Conservation (phyloP, 2,113 vertebrate genomes). For the Hyperopisus bebe region DNA sequence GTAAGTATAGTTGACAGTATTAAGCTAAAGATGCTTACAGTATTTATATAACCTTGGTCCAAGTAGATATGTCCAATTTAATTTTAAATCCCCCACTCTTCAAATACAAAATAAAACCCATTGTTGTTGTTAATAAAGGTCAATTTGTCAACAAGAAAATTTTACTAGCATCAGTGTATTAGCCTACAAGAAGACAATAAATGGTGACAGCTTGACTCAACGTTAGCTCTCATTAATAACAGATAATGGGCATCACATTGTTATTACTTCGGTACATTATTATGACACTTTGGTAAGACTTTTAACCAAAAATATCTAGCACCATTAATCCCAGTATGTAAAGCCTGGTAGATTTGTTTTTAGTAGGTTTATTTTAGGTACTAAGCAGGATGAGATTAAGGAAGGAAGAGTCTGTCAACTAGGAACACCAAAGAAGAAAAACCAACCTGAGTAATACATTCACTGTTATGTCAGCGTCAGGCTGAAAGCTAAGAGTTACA, state of each 20-base stretch:
- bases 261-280: not conserved
- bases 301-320: not conserved
- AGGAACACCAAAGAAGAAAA: not conserved
- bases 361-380: not conserved
- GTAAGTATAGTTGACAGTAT: not conserved
- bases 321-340: not conserved
- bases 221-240: not conserved
- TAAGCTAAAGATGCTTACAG: not conserved
- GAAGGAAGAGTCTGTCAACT: not conserved
- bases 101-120: not conserved
- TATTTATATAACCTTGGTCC: not conserved
- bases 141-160: not conserved
- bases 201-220: not conserved
- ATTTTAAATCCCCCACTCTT: not conserved
- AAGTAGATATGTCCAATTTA: not conserved
- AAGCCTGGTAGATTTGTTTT: too few relatives aligned
- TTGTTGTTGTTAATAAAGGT: not conserved
- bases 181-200: not conserved
- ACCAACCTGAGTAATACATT: not conserved
- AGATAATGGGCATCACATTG: not conserved
- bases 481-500: not conserved
- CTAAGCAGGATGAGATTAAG: not conserved
- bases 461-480: not conserved
- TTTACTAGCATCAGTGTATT: not conserved
- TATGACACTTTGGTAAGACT: not conserved